These are phyloP conservation scores for Emys orbicularis DNA, from an alignment of 2,797 vertebrate species.

Conservation along the genomic window DNA sequence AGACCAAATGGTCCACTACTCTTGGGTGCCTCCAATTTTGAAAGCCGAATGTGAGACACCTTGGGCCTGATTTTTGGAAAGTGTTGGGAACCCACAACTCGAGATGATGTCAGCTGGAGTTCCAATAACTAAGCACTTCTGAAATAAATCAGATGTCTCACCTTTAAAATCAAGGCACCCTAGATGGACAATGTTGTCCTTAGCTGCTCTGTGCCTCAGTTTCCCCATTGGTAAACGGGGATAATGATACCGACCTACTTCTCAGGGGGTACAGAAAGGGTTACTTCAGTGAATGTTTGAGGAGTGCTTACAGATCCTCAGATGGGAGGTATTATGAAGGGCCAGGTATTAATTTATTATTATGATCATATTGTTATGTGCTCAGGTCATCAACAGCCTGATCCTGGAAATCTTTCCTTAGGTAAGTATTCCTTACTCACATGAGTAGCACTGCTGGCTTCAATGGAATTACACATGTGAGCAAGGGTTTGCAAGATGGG, in stretches of 20 bases:
- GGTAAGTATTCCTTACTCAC: constrained; percentile 6
- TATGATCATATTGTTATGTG: constrained; percentile 61
- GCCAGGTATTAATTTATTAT: constrained; percentile 55
- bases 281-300: background rate
- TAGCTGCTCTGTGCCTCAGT: fast-evolving
- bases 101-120: fast-evolving
- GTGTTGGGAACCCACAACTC: background rate
- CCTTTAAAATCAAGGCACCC: background rate
- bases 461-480: background rate
- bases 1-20: background rate
- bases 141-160: background rate
- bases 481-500: background rate
- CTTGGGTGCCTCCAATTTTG: background rate
- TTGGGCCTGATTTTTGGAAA: background rate
- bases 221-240: background rate
- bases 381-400: constrained; percentile 68
- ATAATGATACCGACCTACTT: constrained; percentile 40
- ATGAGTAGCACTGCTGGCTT: constrained; percentile 45
- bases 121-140: background rate
- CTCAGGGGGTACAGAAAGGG: background rate
- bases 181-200: fast-evolving
- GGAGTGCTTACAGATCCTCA: constrained; percentile 5
- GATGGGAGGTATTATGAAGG: constrained; percentile 25
- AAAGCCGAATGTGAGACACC: background rate
- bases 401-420: constrained; percentile 70